A percentile compares a stretch with the other conserved stretches of the same genome.
Evolutionary conservation across 2,888 invertebrate genomes (phyloP).

Genomic region (Urechis unicinctus): DNA sequence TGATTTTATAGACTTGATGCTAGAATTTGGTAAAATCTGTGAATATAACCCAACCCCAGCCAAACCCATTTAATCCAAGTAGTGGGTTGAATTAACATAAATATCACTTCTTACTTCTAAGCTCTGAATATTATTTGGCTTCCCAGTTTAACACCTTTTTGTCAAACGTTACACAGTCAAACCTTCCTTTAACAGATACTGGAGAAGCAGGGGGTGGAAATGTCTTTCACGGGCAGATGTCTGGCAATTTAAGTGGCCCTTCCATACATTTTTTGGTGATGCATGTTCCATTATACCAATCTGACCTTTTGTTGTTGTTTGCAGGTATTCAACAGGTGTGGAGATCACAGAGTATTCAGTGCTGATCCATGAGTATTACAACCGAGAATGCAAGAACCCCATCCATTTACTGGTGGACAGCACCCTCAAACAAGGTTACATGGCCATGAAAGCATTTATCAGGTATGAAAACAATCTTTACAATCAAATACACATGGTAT

Average conservation of each 20-base stretch:
- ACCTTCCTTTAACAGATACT: too few relatives aligned
- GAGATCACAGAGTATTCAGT: constrained; percentile 96
- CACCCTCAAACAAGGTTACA: constrained; percentile 74
- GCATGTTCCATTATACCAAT: neutral
- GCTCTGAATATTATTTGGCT: too few relatives aligned
- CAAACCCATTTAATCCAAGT: too few relatives aligned
- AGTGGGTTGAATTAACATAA: neutral
- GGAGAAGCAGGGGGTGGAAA: too few relatives aligned
- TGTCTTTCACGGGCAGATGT: too few relatives aligned
- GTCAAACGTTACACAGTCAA: too few relatives aligned
- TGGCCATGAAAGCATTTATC: constrained; percentile 90
- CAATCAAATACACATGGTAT: too few relatives aligned
- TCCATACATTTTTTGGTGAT: neutral
- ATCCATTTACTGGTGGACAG: constrained; percentile 95
- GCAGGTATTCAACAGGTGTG: constrained; percentile 79
- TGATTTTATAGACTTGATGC: too few relatives aligned
- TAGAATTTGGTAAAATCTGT: neutral
- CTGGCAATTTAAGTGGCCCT: too few relatives aligned
- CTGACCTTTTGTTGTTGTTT: neutral
- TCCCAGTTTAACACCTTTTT: too few relatives aligned
- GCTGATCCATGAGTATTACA: constrained; percentile 94
- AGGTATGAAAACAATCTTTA: too few relatives aligned
- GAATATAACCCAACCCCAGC: neutral
- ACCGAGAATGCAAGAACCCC: constrained; percentile 80
- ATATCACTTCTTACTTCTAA: too few relatives aligned